Evolutionary conservation across 2,888 invertebrate species (phyloP), one percentile per base, ranked within the genome.

Genomic region (Muschampia plurimacula): DNA sequence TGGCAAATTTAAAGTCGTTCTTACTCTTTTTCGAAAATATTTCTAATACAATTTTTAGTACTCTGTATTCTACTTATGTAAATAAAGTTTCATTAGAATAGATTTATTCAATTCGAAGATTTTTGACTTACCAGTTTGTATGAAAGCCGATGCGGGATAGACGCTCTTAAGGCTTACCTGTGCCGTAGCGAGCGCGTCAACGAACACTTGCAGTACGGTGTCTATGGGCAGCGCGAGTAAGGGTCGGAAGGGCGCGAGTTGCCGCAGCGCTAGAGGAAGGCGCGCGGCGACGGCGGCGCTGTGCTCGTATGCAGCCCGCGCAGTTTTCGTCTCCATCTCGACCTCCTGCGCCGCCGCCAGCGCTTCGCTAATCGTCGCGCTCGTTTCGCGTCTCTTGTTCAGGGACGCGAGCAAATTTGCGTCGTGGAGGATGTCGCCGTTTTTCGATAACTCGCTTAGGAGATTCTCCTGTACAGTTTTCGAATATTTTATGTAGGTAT

Each of bases 341-440:
- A 92, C 86, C 0, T 81, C 84, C 0, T 84, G 86, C 13, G 95
- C 95, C n/a, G 89, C 88, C 32, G 87, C 85, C 7, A 95, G 84
- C 2, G 95, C 94, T 4, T 83, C 82, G 0, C 88, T 83, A 15
- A 95, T 95, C 15, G 95, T 95, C 13, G 84, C 86, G 60, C 94
- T 91, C 0, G 95, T 94, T 3, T 89, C 88, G 13, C 95, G 95
- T 0, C 95, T 95, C 22, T 91, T 89, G 74, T 95, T 92, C 46
- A 95, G 81, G 0, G 95, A 95, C 0, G 91, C 90, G 0, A 95
- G 84, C 0, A 95, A 86, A 28, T 87, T 88, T 15, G 88, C 86
- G 77, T 95, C 94, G 83, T 93, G 89, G 0, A 95, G 80, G 9
- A 95, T 93, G 75, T 95, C 91, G 49, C 82, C 81, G 77, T 90